phyloP scores from a whole-genome alignment of 2,113 vertebrate genomes.

The human (Homo sapiens) region DNA sequence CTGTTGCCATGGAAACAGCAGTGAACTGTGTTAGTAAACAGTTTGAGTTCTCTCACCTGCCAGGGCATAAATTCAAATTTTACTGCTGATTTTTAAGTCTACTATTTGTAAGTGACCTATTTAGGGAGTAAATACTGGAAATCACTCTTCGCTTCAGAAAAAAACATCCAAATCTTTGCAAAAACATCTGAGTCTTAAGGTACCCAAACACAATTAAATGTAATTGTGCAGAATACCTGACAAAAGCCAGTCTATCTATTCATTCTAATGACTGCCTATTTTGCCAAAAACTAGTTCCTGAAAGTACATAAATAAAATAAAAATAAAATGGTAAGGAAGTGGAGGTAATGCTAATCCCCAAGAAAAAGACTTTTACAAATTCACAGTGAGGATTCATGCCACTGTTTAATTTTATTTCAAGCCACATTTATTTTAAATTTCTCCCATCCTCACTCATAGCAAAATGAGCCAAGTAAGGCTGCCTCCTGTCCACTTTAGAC shows the following conservation, averaged over 20 bases:
- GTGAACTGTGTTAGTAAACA: conserved; percentile 54
- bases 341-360: neutral
- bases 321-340: neutral
- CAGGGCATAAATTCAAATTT: conserved; percentile 52
- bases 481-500: neutral
- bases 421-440: neutral
- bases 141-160: conserved; percentile 38
- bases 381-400: neutral
- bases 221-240: neutral
- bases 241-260: neutral
- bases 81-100: conserved; percentile 49
- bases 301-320: conserved; percentile 21
- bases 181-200: neutral
- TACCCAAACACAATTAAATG: conserved; percentile 10
- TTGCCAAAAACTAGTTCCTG: neutral
- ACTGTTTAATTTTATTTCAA: conserved; percentile 28
- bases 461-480: conserved; percentile 28
- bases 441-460: neutral
- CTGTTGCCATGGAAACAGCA: conserved; percentile 59
- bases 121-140: conserved; percentile 35
- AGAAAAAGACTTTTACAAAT: conserved; percentile 23
- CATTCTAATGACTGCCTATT: neutral
- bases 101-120: conserved; percentile 20
- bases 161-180: neutral
- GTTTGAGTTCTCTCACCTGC: conserved; percentile 50